Evolutionary conservation across 2,113 vertebrate species (phyloP).

Genomic region (Pholis gunnellus): DNA sequence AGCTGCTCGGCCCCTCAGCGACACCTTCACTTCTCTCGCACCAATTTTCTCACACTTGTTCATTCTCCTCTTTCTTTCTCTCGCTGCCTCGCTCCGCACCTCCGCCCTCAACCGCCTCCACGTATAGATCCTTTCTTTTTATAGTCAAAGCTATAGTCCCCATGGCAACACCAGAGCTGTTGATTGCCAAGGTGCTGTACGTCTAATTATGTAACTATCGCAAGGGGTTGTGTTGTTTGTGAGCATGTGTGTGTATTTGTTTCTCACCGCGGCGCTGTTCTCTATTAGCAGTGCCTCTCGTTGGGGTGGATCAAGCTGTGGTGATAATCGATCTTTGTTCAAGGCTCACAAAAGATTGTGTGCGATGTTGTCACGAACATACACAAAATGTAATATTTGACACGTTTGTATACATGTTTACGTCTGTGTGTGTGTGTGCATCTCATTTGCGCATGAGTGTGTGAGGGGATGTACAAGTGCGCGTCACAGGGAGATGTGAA

Average conservation of each 20-base stretch:
- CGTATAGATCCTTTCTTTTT: conserved; percentile 78
- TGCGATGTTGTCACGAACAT: conserved; percentile 16
- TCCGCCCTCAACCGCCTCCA: conserved; percentile 74
- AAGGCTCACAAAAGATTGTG: conserved; percentile 14
- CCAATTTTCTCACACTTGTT: conserved; percentile 79
- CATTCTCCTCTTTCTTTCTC: conserved; percentile 68
- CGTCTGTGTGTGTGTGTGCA: conserved; percentile 5
- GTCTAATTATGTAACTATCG: conserved; percentile 75
- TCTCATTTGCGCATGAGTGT: conserved; percentile 37
- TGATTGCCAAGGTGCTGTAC: conserved; percentile 77
- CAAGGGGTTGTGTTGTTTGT: conserved; percentile 42
- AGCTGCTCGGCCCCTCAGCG: conserved; percentile 61
- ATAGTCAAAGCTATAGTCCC: conserved; percentile 75
- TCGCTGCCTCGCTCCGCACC: conserved; percentile 69
- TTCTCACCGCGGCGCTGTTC: conserved; percentile 34
- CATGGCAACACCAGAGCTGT: conserved; percentile 77
- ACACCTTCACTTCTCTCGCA: conserved; percentile 76
- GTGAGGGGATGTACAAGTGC: conserved; percentile 22
- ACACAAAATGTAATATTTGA: conserved; percentile 30
- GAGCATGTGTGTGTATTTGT: conserved; percentile 32
- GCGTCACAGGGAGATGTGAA: conserved; percentile 53
- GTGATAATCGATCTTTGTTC: conserved; percentile 44
- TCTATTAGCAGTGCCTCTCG: conserved; percentile 31
- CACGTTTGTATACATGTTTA: not conserved
- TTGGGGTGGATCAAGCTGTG: conserved; percentile 46